These are phyloP conservation scores for Acanthurus lineatus DNA, from an alignment of 2,797 vertebrate genomes.

Conservation along the genomic window DNA sequence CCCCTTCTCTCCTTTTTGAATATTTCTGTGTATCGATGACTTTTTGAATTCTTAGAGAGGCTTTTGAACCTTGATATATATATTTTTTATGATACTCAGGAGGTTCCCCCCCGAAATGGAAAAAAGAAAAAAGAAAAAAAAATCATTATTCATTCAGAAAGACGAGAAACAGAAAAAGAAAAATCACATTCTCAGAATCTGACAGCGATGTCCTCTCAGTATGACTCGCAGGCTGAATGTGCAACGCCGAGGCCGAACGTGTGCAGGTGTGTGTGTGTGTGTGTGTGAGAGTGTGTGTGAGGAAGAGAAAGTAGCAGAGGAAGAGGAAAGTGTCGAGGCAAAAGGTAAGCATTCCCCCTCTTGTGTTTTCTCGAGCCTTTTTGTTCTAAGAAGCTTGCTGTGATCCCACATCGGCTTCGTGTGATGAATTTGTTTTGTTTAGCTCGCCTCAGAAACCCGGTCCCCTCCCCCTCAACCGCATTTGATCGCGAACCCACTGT, in stretches of 20 bases:
- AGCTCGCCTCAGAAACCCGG: conserved; percentile 33
- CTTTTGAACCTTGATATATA: conserved; percentile 64
- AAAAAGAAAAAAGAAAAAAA: conserved; percentile 15
- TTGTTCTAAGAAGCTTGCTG: conserved; percentile 74
- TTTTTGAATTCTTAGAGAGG: conserved; percentile 81
- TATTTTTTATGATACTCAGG: conserved; percentile 38
- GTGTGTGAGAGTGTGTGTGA: conserved; percentile 44
- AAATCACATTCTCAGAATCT: conserved; percentile 74
- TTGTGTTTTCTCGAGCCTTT: conserved; percentile 34
- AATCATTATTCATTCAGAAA: conserved; percentile 77
- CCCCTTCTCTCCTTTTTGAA: not conserved
- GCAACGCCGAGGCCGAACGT: not conserved
- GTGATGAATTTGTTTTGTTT: conserved; percentile 58
- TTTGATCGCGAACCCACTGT: conserved; percentile 60
- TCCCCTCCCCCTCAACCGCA: conserved; percentile 69
- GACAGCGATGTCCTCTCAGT: conserved; percentile 67
- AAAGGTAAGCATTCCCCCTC: conserved; percentile 60
- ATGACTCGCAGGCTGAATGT: conserved; percentile 58
- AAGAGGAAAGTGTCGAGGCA: conserved; percentile 43
- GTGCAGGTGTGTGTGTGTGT: conserved; percentile 45
- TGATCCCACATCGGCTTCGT: conserved; percentile 64
- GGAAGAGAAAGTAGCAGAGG: conserved; percentile 41
- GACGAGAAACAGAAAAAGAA: conserved; percentile 52
- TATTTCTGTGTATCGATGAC: conserved; percentile 74
- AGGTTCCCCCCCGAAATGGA: conserved; percentile 31